Percentiles rank a stretch among this genome's conserved stretches.
phyloP scores from a whole-genome alignment of 2,797 vertebrate genomes.

The Dallia pectoralis region DNA sequence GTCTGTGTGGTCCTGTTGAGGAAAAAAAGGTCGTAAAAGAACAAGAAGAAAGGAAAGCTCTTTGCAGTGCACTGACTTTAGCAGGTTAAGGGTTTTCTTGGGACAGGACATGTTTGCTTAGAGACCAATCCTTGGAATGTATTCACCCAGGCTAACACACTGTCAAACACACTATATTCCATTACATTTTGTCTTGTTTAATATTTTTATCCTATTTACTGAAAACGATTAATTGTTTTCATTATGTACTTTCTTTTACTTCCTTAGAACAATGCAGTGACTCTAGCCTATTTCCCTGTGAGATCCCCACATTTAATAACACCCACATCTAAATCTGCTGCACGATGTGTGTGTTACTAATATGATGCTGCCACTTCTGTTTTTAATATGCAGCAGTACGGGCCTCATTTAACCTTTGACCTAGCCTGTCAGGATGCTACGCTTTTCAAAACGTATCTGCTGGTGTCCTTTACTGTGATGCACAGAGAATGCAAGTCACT shows the following conservation, averaged over 20 bases:
- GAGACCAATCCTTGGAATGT: slow-evolving; percentile 53
- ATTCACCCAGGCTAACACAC: background rate
- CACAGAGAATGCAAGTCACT: slow-evolving; percentile 4
- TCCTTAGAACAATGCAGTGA: too few relatives aligned
- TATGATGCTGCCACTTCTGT: slow-evolving; percentile 36
- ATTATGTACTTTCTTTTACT: too few relatives aligned
- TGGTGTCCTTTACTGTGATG: slow-evolving; percentile 38
- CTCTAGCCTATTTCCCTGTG: too few relatives aligned
- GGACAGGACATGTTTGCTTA: slow-evolving; percentile 47
- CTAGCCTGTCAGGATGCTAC: slow-evolving; percentile 9
- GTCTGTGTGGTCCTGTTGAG: slow-evolving; percentile 53
- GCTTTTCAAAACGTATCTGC: background rate
- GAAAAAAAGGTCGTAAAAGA: slow-evolving; percentile 36
- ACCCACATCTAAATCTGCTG: too few relatives aligned
- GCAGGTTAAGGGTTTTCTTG: slow-evolving; percentile 48
- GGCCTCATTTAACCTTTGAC: slow-evolving; percentile 52
- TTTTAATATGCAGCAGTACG: slow-evolving; percentile 41
- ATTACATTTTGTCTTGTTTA: too few relatives aligned
- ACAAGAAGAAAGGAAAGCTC: slow-evolving; percentile 49
- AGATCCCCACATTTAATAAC: too few relatives aligned
- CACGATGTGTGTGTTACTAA: slow-evolving; percentile 39
- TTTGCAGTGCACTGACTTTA: slow-evolving; percentile 39
- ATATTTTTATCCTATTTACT: too few relatives aligned
- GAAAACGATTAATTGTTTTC: too few relatives aligned
- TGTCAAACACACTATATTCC: too few relatives aligned